Evolutionary conservation across 1,140 invertebrate genomes (phyloP).

Genomic region (Eriosoma lanigerum): DNA sequence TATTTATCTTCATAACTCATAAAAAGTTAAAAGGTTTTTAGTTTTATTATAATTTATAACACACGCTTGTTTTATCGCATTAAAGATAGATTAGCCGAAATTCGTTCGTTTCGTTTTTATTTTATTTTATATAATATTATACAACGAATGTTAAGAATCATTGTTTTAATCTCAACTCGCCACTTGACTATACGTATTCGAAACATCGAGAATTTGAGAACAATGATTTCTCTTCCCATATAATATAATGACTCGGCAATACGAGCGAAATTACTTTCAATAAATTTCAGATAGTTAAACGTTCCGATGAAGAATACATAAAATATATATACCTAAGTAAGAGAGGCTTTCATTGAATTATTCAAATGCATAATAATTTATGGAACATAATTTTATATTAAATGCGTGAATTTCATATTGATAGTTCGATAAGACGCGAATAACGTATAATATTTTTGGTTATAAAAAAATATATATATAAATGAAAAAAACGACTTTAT

Average conservation of each 20-base stretch:
- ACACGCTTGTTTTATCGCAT: neutral
- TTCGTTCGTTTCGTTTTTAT: neutral
- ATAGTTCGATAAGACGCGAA: constrained; percentile 1
- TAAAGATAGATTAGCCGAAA: neutral
- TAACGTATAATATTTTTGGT: neutral
- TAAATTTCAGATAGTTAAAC: neutral
- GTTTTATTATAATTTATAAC: neutral
- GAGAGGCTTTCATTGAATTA: neutral
- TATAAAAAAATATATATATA: neutral
- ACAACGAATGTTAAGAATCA: neutral
- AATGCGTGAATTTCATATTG: constrained; percentile 29
- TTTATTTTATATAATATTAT: neutral
- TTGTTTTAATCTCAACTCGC: neutral
- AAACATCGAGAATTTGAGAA: neutral
- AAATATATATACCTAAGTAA: neutral
- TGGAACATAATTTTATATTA: constrained; percentile 10
- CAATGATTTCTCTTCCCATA: neutral
- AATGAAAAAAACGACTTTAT: neutral
- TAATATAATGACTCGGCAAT: constrained; percentile 12
- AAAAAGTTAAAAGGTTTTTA: neutral
- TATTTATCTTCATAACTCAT: neutral
- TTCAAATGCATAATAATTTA: constrained; percentile 10
- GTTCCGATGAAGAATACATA: neutral
- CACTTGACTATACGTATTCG: neutral
- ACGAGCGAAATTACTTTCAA: constrained; percentile 6